Evolutionary conservation across 2,113 vertebrate genomes (phyloP).

Genomic region (Triplophysa rosa): DNA sequence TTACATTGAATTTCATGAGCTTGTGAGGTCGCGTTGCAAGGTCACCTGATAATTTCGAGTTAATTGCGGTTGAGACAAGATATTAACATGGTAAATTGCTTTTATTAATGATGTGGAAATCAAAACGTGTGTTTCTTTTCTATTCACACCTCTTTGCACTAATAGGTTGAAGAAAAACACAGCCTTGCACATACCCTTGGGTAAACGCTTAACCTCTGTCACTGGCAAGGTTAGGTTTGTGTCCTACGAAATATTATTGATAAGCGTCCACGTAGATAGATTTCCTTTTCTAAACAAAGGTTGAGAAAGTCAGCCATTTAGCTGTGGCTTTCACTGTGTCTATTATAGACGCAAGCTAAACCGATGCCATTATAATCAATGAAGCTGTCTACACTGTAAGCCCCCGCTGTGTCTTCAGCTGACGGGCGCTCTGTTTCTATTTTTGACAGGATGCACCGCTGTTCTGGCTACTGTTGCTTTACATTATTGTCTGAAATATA

Average conservation of each 20-base stretch:
- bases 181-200: neutral
- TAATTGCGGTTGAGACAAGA: slow-evolving; percentile 47
- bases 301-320: neutral
- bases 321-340: neutral
- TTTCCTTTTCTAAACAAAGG: slow-evolving; percentile 3
- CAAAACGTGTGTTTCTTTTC: slow-evolving; percentile 47
- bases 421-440: neutral
- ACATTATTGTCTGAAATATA: too few relatives aligned
- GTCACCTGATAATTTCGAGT: slow-evolving; percentile 44
- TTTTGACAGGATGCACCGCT: neutral
- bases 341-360: neutral
- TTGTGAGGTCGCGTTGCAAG: slow-evolving; percentile 42
- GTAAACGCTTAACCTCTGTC: slow-evolving; percentile 12
- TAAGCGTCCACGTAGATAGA: neutral
- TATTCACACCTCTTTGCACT: slow-evolving; percentile 9
- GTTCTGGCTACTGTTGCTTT: too few relatives aligned
- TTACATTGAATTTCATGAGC: slow-evolving; percentile 43
- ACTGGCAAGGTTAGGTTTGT: slow-evolving; percentile 21
- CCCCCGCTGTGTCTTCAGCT: too few relatives aligned
- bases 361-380: slow-evolving; percentile 21
- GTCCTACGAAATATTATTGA: slow-evolving; percentile 28
- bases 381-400: slow-evolving; percentile 3
- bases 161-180: slow-evolving; percentile 24
- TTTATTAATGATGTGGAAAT: slow-evolving; percentile 45
- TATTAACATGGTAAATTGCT: slow-evolving; percentile 48